These are phyloP conservation scores for Punctoribates punctum DNA, from an alignment of 2,888 invertebrate genomes.

Conservation along the genomic window DNA sequence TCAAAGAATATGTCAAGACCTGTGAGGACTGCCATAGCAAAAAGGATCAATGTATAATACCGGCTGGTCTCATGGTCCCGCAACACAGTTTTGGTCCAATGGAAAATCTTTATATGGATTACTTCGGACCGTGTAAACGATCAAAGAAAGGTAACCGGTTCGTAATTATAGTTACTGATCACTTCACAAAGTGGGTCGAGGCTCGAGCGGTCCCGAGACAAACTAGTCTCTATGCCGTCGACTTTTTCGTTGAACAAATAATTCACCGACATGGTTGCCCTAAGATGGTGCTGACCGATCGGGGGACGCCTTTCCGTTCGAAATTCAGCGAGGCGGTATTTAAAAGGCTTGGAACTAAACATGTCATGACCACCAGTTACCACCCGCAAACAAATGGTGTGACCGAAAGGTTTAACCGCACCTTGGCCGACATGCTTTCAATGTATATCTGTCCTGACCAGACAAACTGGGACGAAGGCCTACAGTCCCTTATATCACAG, in stretches of 20 bases:
- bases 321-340: neutral
- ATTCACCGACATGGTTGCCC: no score
- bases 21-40: neutral
- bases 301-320: no score
- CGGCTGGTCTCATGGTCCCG: neutral
- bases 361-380: neutral
- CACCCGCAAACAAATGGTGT: neutral
- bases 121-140: neutral
- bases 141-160: neutral
- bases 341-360: neutral
- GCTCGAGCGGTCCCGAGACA: constrained; percentile 43
- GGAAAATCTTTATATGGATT: neutral
- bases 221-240: no score
- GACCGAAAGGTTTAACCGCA: neutral
- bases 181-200: constrained; percentile 46
- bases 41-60: no score
- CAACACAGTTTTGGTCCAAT: neutral
- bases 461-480: constrained; percentile 46
- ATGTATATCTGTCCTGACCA: constrained; percentile 45
- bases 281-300: no score
- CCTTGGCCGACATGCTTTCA: constrained; percentile 41
- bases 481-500: constrained; percentile 45
- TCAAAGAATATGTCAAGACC: constrained; percentile 37
- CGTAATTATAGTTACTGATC: constrained; percentile 35
- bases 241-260: no score